Evolutionary conservation across 2,888 invertebrate genomes (phyloP).

Genomic region (Meandrusa payeni): DNA sequence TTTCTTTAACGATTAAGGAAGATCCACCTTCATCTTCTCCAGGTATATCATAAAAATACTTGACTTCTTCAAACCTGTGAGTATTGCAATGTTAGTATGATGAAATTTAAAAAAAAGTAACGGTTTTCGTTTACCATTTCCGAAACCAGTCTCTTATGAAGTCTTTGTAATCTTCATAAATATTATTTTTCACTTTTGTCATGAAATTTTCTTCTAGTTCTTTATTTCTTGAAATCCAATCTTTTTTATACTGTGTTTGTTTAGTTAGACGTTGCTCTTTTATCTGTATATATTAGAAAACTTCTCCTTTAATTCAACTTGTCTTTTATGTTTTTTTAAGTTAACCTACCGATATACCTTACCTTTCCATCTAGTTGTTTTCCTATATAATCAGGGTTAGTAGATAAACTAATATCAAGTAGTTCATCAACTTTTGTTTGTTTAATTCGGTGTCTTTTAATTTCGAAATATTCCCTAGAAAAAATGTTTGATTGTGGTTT

Average conservation of each 20-base stretch:
- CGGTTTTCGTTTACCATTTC: slow-evolving; percentile 46
- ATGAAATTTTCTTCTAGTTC: slow-evolving; percentile 39
- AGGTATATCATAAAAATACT: slow-evolving; percentile 56
- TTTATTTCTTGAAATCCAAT: slow-evolving; percentile 37
- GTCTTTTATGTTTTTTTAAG: neutral
- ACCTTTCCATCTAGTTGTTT: slow-evolving; percentile 39
- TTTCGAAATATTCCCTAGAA: slow-evolving; percentile 48
- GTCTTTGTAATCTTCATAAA: slow-evolving; percentile 51
- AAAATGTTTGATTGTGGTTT: neutral
- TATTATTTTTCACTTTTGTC: slow-evolving; percentile 35
- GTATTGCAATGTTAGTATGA: too few relatives aligned
- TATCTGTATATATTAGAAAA: slow-evolving; percentile 9
- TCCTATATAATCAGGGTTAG: slow-evolving; percentile 26
- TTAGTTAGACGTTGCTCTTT: slow-evolving; percentile 13
- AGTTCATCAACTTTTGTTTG: slow-evolving; percentile 45
- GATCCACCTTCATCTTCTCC: slow-evolving; percentile 45
- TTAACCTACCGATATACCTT: slow-evolving; percentile 7
- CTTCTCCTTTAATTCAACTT: neutral
- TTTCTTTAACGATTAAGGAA: slow-evolving; percentile 46
- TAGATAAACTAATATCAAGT: slow-evolving; percentile 41
- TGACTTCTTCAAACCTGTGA: slow-evolving; percentile 50
- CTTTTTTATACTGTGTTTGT: slow-evolving; percentile 35
- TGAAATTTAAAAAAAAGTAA: neutral
- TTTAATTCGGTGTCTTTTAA: slow-evolving; percentile 46
- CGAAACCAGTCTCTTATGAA: slow-evolving; percentile 55